Conservation (phyloP, 2,113 vertebrate species). For the Tachysurus fulvidraco region DNA sequence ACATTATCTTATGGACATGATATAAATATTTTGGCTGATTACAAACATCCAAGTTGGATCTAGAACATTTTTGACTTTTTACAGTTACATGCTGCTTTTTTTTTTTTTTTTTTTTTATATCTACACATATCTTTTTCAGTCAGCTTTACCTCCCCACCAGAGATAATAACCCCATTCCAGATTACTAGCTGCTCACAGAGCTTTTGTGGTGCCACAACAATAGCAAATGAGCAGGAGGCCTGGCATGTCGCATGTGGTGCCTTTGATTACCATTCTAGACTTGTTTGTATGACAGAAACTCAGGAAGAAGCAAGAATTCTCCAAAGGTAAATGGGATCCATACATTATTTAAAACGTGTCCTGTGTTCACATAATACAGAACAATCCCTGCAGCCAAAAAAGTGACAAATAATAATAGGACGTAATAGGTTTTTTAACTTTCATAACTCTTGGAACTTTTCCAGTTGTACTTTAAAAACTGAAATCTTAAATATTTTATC, state of each 20-base stretch:
- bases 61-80: not conserved
- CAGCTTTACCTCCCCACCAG: conserved; percentile 57
- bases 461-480: not conserved
- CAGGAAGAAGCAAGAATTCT: conserved; percentile 56
- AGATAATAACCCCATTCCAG: conserved; percentile 64
- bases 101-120: not conserved
- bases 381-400: conserved; percentile 5
- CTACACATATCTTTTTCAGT: conserved; percentile 31
- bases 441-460: not conserved
- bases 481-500: not conserved
- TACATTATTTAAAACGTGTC: conserved; percentile 15
- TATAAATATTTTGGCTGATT: not conserved
- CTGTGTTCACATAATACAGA: conserved; percentile 8
- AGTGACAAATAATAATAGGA: not conserved
- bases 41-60: not conserved
- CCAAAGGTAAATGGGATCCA: conserved; percentile 44
- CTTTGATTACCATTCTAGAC: conserved; percentile 74
- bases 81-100: not conserved
- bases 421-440: not conserved
- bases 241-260: conserved; percentile 71
- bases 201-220: conserved; percentile 76
- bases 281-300: conserved; percentile 68
- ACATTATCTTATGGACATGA: too few species aligned
- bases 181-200: conserved; percentile 69
- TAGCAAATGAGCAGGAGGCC: conserved; percentile 73